Conservation (phyloP, 2,797 vertebrate genomes). For the Esox lucius region DNA sequence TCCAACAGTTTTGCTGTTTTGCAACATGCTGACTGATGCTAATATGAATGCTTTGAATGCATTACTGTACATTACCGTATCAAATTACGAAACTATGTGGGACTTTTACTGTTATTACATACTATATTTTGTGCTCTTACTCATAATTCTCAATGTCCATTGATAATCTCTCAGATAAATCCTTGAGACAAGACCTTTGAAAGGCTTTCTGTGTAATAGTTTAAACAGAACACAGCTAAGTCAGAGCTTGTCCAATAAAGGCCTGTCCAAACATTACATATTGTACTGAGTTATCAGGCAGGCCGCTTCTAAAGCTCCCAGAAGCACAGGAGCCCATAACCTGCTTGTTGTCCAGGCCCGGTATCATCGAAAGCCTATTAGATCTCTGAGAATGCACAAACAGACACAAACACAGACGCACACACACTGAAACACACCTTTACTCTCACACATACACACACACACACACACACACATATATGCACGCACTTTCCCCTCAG, state of each 20-base stretch:
- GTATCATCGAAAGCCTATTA: neutral
- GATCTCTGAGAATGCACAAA: constrained; percentile 9
- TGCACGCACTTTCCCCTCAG: constrained; percentile 29
- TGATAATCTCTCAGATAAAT: neutral
- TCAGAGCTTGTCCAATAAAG: neutral
- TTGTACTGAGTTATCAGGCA: constrained; percentile 7
- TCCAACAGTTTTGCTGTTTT: constrained; percentile 18
- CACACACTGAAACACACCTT: constrained; percentile 21
- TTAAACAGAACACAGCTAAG: neutral
- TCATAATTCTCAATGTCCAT: neutral
- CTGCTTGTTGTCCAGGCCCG: constrained; percentile 6
- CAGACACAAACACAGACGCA: constrained; percentile 5
- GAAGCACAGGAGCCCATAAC: neutral
- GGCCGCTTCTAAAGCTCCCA: neutral
- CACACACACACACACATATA: neutral
- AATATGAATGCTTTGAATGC: neutral
- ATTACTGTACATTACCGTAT: neutral
- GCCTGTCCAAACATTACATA: constrained; percentile 3
- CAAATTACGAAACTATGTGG: neutral
- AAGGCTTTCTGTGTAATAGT: neutral
- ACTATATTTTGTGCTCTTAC: neutral
- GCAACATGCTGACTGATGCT: neutral
- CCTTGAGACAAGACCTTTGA: neutral
- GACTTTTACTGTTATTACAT: neutral
- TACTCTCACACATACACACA: neutral